phyloP scores from a whole-genome alignment of 2,113 vertebrate species.

The Mionectes macconnelli region DNA sequence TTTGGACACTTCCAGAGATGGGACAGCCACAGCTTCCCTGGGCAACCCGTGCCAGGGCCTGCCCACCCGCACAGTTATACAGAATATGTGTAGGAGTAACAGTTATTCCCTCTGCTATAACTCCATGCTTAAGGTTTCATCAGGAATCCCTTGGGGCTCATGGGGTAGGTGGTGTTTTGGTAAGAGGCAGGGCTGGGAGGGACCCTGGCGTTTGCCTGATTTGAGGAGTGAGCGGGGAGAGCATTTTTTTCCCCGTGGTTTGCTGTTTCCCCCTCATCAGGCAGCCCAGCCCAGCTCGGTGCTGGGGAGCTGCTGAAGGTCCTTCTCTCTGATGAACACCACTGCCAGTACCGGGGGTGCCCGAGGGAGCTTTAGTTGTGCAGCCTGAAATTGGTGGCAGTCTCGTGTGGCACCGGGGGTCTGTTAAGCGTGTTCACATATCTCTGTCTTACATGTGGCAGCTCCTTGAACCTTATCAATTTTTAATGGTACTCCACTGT shows the following conservation, averaged over 20 bases:
- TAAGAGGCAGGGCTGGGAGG: background rate
- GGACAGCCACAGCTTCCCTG: background rate
- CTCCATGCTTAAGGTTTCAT: fast-evolving
- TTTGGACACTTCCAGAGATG: background rate
- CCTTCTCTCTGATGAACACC: fast-evolving
- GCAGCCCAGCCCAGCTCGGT: background rate
- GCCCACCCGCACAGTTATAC: background rate
- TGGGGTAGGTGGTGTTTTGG: fast-evolving
- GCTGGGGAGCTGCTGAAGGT: background rate
- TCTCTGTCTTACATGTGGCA: background rate
- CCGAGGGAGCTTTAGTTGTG: background rate
- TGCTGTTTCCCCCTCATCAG: fast-evolving
- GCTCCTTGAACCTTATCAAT: slow-evolving; percentile 15
- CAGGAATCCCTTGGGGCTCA: background rate
- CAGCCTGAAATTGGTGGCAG: background rate
- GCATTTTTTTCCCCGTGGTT: background rate
- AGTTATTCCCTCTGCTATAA: fast-evolving
- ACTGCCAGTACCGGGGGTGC: fast-evolving
- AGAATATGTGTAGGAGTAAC: fast-evolving
- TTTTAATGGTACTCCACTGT: background rate
- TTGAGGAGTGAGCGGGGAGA: background rate
- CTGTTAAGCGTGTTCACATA: background rate
- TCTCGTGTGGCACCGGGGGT: background rate
- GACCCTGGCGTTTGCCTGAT: fast-evolving
- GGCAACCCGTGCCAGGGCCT: background rate